Evolutionary conservation across 2,888 invertebrate genomes (phyloP), one percentile per base, ranked within the genome.

Genomic region (Polyommatus iphigenia): DNA sequence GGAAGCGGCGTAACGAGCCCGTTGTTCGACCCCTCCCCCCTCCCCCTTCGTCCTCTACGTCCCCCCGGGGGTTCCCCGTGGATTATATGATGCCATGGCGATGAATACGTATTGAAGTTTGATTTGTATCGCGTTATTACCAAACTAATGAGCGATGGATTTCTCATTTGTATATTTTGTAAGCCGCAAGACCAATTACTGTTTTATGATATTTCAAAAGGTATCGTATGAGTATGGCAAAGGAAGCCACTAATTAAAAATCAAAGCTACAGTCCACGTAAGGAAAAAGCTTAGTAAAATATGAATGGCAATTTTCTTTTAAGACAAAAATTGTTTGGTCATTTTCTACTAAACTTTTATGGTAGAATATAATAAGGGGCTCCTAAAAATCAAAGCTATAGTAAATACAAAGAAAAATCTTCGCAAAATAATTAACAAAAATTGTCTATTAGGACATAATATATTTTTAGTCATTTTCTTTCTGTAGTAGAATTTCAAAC

Each of bases 1-100:
- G 93, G 93, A 94, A 88, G 90, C 89, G 85, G 87, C 89, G 89
- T 93, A 93, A 93, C 93, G 93, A 93, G 93, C 84, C 90, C 88
- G 93, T 92, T 92, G 91, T 92, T 89, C 89, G 88, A 86, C 86
- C 85, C 85, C 85, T 10, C 36, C 85, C 82, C 81, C 83, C 79
- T 82, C 79, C 82, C 80, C 73, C 79, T 73, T 79, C 81, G 76
- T 81, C 80, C 77, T 82, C 83, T 78, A 4, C 67, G 29, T 67
- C 80, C 79, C 78, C 81, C 80, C 89, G 88, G 41, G 73, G 73
- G 36, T 72, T 18, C 41, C 71, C 20, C 41, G 41, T 20, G 89
- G 88, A 91, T 90, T 91, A 90, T 89, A 86, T 89, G 88, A 90
- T 91, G 86, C 89, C 88, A 88, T 89, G 87, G 89, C 87, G 91